These are phyloP conservation scores for Bryconaethiops microstoma DNA, from an alignment of 2,797 vertebrate species.

Conservation along the genomic window DNA sequence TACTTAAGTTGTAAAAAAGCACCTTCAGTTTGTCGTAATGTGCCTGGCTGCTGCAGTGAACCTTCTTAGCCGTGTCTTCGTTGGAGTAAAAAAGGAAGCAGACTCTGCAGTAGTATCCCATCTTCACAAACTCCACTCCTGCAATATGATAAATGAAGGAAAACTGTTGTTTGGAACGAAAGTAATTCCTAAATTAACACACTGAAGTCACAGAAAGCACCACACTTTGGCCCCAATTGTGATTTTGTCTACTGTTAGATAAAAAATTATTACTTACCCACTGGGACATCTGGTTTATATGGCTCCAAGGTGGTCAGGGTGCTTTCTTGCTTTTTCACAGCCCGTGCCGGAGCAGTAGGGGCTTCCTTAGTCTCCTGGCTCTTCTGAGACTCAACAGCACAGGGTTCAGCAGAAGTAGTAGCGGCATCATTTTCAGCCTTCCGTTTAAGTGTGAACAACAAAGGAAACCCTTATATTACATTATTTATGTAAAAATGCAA, in stretches of 20 bases:
- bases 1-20: neutral
- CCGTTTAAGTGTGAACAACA: constrained; percentile 15
- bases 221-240: too few relatives aligned
- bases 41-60: constrained; percentile 92
- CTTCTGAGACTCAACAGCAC: constrained; percentile 31
- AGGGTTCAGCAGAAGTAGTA: constrained; percentile 5
- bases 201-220: neutral
- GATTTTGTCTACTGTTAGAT: neutral
- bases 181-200: neutral
- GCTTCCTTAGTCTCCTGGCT: constrained; percentile 45
- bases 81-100: constrained; percentile 97
- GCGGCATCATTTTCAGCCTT: neutral
- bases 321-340: constrained; percentile 54
- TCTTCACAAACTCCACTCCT: constrained; percentile 96
- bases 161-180: too few relatives aligned
- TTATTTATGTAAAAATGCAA: neutral
- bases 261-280: constrained; percentile 79
- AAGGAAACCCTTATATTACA: neutral
- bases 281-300: constrained; percentile 83
- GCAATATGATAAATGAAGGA: constrained; percentile 54
- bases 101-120: constrained; percentile 95
- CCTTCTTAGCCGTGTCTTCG: constrained; percentile 92
- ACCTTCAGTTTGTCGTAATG: constrained; percentile 98
- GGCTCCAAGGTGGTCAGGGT: constrained; percentile 80
- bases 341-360: neutral